Conservation (phyloP, 1,140 invertebrate species). For the Polypedilum pembai region DNA sequence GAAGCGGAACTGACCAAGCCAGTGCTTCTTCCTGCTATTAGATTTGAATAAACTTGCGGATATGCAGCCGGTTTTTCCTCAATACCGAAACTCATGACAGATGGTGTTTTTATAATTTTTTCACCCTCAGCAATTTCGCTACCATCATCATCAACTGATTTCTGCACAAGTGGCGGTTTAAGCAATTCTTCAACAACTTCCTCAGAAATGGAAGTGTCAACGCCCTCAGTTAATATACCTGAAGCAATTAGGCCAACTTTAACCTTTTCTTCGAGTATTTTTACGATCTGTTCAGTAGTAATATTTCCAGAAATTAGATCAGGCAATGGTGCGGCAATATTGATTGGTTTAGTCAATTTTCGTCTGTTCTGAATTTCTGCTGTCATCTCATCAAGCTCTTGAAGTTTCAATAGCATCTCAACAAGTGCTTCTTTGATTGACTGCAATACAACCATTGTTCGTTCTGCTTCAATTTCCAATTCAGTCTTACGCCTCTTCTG, state of each 20-base stretch:
- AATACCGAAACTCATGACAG: slow-evolving; percentile 33
- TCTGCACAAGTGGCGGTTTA: slow-evolving; percentile 36
- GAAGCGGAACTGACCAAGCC: slow-evolving; percentile 39
- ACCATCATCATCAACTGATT: slow-evolving; percentile 30
- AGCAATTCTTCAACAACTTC: slow-evolving; percentile 39
- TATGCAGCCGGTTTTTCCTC: slow-evolving; percentile 42
- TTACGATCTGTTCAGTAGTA: neutral
- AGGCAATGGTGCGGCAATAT: neutral
- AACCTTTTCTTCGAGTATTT: slow-evolving; percentile 26
- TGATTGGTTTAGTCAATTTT: neutral
- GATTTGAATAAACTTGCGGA: slow-evolving; percentile 42
- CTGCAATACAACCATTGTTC: slow-evolving; percentile 46
- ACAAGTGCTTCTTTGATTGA: slow-evolving; percentile 46
- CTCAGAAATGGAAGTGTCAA: neutral
- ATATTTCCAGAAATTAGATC: neutral
- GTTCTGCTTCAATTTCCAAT: slow-evolving; percentile 42
- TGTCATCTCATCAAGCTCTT: slow-evolving; percentile 41
- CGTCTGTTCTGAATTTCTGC: slow-evolving; percentile 35
- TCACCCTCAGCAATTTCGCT: slow-evolving; percentile 34
- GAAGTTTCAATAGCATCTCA: slow-evolving; percentile 43
- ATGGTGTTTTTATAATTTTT: slow-evolving; percentile 32
- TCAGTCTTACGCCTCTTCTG: slow-evolving; percentile 45
- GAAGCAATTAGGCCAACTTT: slow-evolving; percentile 6
- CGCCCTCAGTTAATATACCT: neutral
- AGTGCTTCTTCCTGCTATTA: slow-evolving; percentile 39